Evolutionary conservation across 2,888 invertebrate species (phyloP), one percentile per base, ranked within the genome.

Genomic region (Pyrrhosoma nymphula): DNA sequence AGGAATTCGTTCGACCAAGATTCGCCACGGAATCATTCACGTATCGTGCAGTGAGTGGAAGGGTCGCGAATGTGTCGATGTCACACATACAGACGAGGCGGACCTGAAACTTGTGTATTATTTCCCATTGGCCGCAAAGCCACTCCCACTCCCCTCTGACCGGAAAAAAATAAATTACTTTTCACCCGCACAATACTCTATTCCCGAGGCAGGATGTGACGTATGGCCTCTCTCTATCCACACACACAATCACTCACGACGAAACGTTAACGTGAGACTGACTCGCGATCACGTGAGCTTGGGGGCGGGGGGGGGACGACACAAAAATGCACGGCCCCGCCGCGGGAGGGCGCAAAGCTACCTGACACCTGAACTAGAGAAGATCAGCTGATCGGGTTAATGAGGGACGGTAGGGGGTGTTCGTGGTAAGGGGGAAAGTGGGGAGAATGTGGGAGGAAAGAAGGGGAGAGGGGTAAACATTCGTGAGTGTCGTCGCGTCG

Each of bases 191-290:
- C 69, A 23, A 63, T 55, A 47, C 69, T 89, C 55, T 55, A 47
- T 47, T 89, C 55, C 26, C 47, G 88, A 56, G 47, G 93, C 93
- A 93, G 93, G 93, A 93, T 93, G 93, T 93, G 93, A 93, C 93
- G 93, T 82, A 82, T 82, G 82, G 82, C 30, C 35, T 60, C 10
- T 0, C 60, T 60, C 60, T 20, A 8, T 16, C 82, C 30, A 16
- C 82, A 35, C 30, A 82, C 69, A 2, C 2, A 47, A 2, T 4
- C 30, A 82, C 14, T 18, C 82, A 82, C 75, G 16, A 56, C 90
- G 60, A 18, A 60, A 60, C 47, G 47, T 47, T 8, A n/a, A 26
- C n/a, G 0, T 26, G 26, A 47, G 75, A 47, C 23, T 8, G 75
- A 75, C 26, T 56, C 55, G 89, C 69, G 35, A 47, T 93, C 93